phyloP scores from a whole-genome alignment of 2,113 vertebrate species.

The Colinus virginianus region DNA sequence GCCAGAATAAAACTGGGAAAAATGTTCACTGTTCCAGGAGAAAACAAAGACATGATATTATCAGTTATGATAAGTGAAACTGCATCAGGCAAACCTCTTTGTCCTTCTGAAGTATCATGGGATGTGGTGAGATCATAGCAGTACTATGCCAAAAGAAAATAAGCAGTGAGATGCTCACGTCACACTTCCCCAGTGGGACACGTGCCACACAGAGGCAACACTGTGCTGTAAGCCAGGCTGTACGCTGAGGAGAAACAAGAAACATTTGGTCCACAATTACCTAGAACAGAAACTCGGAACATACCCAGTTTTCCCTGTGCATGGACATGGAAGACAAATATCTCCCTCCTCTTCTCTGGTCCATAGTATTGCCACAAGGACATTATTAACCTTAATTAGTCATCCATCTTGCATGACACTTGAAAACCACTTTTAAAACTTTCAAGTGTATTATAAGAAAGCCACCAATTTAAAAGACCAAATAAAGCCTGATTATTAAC shows the following conservation, averaged over 20 bases:
- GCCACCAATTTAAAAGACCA: not conserved
- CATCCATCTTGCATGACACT: not conserved
- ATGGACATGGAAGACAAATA: not conserved
- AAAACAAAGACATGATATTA: not conserved
- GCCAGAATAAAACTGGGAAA: not conserved
- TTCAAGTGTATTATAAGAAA: not conserved
- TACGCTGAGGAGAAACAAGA: not conserved
- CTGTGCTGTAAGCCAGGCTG: not conserved
- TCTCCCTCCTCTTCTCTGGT: not conserved
- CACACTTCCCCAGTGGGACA: not conserved
- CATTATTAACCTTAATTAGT: not conserved
- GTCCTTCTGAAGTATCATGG: not conserved
- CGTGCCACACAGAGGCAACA: not conserved
- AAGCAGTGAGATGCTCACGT: not conserved
- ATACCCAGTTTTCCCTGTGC: not conserved
- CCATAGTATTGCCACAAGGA: not conserved
- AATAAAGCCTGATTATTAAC: conserved; percentile 28
- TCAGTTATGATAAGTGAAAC: not conserved
- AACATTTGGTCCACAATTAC: not conserved
- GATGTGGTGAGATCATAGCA: not conserved
- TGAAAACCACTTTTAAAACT: not conserved
- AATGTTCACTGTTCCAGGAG: not conserved
- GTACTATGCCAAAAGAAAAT: not conserved
- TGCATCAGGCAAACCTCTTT: not conserved
- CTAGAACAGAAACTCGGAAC: not conserved